phyloP scores from a whole-genome alignment of 2,797 vertebrate species.

The Gobionotothen gibberifrons region DNA sequence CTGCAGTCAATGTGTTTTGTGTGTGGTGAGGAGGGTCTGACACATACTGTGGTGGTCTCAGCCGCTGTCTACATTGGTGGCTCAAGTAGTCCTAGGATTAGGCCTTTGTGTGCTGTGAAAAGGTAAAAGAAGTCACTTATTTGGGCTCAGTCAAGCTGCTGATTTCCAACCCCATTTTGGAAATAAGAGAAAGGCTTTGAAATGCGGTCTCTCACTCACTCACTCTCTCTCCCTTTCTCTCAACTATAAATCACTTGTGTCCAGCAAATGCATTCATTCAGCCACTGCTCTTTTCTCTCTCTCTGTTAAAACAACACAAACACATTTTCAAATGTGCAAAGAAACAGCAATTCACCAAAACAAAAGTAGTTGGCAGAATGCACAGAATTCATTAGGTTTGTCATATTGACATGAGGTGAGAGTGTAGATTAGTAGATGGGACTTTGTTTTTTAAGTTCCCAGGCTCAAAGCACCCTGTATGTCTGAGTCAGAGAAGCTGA shows the following conservation, averaged over 20 bases:
- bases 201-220: slow-evolving; percentile 83
- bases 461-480: slow-evolving; percentile 46
- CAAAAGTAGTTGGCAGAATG: slow-evolving; percentile 55
- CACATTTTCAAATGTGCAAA: slow-evolving; percentile 50
- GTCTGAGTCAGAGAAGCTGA: slow-evolving; percentile 76
- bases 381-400: slow-evolving; percentile 48
- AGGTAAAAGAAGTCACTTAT: slow-evolving; percentile 99
- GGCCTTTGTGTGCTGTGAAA: slow-evolving; percentile 94
- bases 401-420: slow-evolving; percentile 56
- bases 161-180: slow-evolving; percentile 88
- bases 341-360: slow-evolving; percentile 56
- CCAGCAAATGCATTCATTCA: slow-evolving; percentile 79
- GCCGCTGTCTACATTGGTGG: slow-evolving; percentile 92
- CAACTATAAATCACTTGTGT: slow-evolving; percentile 87
- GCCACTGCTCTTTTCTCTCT: slow-evolving; percentile 53
- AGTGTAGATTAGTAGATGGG: slow-evolving; percentile 56
- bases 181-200: slow-evolving; percentile 90
- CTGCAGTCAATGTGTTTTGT: slow-evolving; percentile 97
- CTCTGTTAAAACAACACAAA: slow-evolving; percentile 66
- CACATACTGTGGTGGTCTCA: slow-evolving; percentile 94
- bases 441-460: slow-evolving; percentile 73
- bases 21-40: slow-evolving; percentile 89
- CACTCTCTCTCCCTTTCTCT: slow-evolving; percentile 56
- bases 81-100: slow-evolving; percentile 97
- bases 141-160: slow-evolving; percentile 97